These are phyloP conservation scores for Cybosia mesomella DNA, from an alignment of 2,888 invertebrate species.

Conservation along the genomic window DNA sequence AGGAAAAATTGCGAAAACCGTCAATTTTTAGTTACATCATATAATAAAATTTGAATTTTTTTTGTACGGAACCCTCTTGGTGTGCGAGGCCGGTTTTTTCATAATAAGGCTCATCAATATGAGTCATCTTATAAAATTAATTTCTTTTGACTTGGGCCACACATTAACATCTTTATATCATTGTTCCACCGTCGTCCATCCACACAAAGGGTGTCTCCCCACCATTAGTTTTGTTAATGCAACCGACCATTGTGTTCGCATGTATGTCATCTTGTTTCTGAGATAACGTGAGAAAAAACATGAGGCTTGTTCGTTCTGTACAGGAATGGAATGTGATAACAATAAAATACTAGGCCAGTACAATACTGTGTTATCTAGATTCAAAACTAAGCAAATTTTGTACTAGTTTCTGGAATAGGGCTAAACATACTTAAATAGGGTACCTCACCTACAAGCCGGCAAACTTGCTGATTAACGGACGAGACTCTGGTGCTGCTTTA, in stretches of 20 bases:
- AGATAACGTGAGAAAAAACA: slow-evolving; percentile 21
- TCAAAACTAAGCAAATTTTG: background rate
- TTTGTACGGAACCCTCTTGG: too few species aligned
- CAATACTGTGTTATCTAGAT: background rate
- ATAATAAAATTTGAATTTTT: too few species aligned
- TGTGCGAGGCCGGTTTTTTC: too few species aligned
- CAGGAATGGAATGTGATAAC: background rate
- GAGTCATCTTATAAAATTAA: background rate
- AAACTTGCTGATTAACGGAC: too few species aligned
- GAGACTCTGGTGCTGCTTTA: too few species aligned
- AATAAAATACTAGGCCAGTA: background rate
- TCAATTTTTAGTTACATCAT: too few species aligned
- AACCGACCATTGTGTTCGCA: slow-evolving; percentile 28
- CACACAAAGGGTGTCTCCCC: slow-evolving; percentile 34
- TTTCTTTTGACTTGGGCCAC: slow-evolving; percentile 24
- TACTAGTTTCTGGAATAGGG: too few species aligned
- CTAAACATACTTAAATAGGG: too few species aligned
- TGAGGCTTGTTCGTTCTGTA: background rate
- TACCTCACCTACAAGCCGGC: too few species aligned
- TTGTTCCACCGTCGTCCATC: slow-evolving; percentile 24
- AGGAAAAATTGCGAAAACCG: too few species aligned
- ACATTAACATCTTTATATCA: slow-evolving; percentile 33
- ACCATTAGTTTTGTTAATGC: slow-evolving; percentile 44
- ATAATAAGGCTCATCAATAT: too few species aligned
- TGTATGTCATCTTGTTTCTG: slow-evolving; percentile 21